Evolutionary conservation across 2,113 vertebrate species (phyloP).

Genomic region (Pteruthius melanotis): DNA sequence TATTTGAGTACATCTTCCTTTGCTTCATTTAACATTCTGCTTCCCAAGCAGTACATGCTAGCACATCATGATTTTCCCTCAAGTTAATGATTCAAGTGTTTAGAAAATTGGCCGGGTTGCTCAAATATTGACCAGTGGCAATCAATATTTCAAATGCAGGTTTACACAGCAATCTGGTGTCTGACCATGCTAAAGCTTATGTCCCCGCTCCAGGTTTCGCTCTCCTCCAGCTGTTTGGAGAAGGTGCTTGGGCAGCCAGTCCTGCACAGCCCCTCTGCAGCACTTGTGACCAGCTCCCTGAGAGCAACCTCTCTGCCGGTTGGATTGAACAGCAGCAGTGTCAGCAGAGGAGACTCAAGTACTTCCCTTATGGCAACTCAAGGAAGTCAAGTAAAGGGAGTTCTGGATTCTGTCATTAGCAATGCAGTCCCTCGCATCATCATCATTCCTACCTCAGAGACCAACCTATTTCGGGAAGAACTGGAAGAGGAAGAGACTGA

Average conservation of each 20-base stretch:
- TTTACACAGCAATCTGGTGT: not conserved
- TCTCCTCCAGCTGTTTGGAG: slow-evolving; percentile 43
- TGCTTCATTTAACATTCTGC: not conserved
- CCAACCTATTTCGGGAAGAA: slow-evolving; percentile 23
- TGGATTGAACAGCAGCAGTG: slow-evolving; percentile 18
- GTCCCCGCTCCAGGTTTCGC: not conserved
- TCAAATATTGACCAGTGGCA: not conserved
- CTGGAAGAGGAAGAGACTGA: slow-evolving; percentile 17
- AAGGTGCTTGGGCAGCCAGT: not conserved
- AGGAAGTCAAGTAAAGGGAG: not conserved
- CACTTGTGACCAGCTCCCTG: slow-evolving; percentile 19
- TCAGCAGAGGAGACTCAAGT: not conserved
- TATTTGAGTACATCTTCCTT: not conserved
- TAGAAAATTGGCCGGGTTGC: not conserved
- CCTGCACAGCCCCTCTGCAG: not conserved
- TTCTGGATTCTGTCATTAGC: not conserved
- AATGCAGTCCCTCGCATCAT: slow-evolving; percentile 56
- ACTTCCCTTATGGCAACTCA: not conserved
- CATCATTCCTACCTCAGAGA: slow-evolving; percentile 69
- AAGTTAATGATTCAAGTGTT: not conserved
- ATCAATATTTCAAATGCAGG: not conserved
- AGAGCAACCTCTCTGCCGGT: slow-evolving; percentile 58
- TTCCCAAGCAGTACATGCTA: not conserved
- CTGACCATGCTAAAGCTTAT: not conserved
- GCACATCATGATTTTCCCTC: not conserved